A percentile compares a stretch with the other conserved stretches of the same genome.
Evolutionary conservation across 2,888 invertebrate genomes (phyloP).

Genomic region (Eristalinus sepulchralis): DNA sequence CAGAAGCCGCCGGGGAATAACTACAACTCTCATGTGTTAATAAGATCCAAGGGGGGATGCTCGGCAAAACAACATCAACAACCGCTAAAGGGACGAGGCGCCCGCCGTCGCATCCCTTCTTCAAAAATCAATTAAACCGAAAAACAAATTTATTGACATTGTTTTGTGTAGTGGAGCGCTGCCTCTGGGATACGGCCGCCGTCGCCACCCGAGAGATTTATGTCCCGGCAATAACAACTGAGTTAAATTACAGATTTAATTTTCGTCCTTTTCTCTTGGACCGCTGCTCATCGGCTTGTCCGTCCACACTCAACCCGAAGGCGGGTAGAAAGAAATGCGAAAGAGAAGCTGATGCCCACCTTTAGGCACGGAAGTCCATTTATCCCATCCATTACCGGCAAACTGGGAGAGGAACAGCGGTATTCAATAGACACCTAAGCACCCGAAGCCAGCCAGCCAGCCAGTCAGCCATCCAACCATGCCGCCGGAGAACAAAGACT

Average conservation of each 20-base stretch:
- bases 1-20: conserved; percentile 13
- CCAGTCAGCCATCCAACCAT: background rate
- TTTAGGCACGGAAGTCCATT: conserved; percentile 37
- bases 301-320: conserved; percentile 7
- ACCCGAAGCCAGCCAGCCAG: background rate
- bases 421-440: conserved; percentile 55
- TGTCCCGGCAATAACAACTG: conserved; percentile 46
- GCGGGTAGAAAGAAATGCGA: background rate
- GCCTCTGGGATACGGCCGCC: background rate
- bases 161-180: conserved; percentile 28
- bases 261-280: conserved; percentile 10
- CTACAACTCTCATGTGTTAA: conserved; percentile 58
- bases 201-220: conserved; percentile 30
- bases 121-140: conserved; percentile 67
- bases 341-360: conserved; percentile 13
- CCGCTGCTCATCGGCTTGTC: background rate
- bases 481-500: conserved; percentile 13
- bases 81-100: background rate
- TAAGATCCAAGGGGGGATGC: conserved; percentile 28
- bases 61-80: background rate
- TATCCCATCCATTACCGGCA: conserved; percentile 22
- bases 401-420: background rate
- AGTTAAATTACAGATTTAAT: conserved; percentile 62
- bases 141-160: conserved; percentile 67
- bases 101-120: conserved; percentile 7